Conservation (phyloP, 2,113 vertebrate species). For the Oreochromis aureus region DNA sequence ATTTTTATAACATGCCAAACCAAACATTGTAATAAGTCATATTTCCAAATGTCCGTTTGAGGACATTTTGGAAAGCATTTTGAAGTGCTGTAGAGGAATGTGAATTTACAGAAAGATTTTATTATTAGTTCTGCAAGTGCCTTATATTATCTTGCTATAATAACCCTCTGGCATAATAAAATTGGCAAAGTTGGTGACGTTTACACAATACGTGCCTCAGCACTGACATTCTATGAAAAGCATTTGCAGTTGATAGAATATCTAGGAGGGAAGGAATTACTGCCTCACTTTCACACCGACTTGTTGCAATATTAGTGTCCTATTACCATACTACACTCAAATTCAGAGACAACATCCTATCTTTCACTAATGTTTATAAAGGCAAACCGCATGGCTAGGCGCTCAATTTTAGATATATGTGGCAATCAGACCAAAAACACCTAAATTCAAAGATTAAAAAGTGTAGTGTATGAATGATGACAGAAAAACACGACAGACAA, state of each 20-base stretch:
- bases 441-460: not conserved
- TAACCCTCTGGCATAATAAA: not conserved
- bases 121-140: not conserved
- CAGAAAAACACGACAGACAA: not conserved
- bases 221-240: not conserved
- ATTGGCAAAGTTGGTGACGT: not conserved
- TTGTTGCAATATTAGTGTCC: not conserved
- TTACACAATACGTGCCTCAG: not conserved
- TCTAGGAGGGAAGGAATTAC: not conserved
- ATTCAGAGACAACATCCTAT: not conserved
- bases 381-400: not conserved
- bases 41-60: not conserved
- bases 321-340: not conserved
- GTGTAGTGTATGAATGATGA: not conserved
- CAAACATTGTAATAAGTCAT: not conserved
- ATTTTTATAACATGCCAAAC: not conserved
- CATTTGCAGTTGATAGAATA: not conserved
- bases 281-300: not conserved
- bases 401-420: not conserved
- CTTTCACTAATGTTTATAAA: not conserved
- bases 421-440: not conserved
- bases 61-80: not conserved
- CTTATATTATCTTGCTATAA: not conserved
- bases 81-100: not conserved
- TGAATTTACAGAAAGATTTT: not conserved